Evolutionary conservation across 2,888 invertebrate genomes (phyloP).

Genomic region (Drosophila acutilabella): DNA sequence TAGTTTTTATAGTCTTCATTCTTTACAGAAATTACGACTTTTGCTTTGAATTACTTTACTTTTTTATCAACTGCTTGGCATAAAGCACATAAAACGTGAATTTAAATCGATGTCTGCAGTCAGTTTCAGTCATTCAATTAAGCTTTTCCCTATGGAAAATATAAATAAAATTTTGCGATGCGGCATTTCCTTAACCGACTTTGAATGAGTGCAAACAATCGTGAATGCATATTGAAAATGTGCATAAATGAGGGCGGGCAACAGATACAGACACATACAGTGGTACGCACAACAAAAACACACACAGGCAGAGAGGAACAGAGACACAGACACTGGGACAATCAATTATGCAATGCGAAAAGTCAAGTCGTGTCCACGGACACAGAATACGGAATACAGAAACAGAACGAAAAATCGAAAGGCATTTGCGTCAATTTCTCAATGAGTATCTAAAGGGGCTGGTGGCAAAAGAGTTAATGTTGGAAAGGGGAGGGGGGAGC

Average conservation of each 20-base stretch:
- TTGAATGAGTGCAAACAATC: constrained; percentile 43
- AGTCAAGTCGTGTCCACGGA: constrained; percentile 66
- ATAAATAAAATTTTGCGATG: constrained; percentile 21
- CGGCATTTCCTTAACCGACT: constrained; percentile 6
- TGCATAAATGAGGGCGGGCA: constrained; percentile 52
- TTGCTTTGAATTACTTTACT: neutral
- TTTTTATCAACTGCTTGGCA: neutral
- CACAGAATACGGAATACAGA: constrained; percentile 28
- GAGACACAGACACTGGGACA: constrained; percentile 38
- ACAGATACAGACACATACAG: neutral
- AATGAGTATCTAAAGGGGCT: constrained; percentile 46
- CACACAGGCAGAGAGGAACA: neutral
- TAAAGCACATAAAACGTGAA: neutral
- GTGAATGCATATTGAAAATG: constrained; percentile 62
- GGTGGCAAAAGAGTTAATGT: constrained; percentile 2
- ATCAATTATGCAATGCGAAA: constrained; percentile 77
- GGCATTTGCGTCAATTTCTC: constrained; percentile 74
- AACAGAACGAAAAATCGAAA: constrained; percentile 67
- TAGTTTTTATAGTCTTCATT: too few relatives aligned
- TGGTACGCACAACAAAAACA: constrained; percentile 1
- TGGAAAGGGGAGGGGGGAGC: neutral
- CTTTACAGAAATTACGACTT: too few relatives aligned
- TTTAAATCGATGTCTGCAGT: too few relatives aligned
- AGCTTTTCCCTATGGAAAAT: constrained; percentile 19
- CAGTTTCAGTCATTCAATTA: constrained; percentile 34